Evolutionary conservation across 2,113 vertebrate genomes (phyloP), one percentile per base, ranked within the genome.

Genomic region (Odontophorus gujanensis): DNA sequence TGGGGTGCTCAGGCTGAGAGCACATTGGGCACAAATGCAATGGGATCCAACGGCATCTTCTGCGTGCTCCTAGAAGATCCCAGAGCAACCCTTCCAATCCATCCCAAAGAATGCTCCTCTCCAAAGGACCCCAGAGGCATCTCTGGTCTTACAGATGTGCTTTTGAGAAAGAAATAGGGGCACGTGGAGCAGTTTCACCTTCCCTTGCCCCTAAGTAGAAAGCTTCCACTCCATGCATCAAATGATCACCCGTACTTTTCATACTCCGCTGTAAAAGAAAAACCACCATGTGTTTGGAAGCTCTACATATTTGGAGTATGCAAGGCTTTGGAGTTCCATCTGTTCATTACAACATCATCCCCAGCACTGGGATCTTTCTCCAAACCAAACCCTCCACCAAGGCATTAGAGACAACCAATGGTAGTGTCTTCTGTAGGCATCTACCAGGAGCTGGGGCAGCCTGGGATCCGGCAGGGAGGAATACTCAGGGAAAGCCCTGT

Each of bases 1-100:
- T 7, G 11, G 48, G 36, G 25, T 21, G 36, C 50, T 51, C 47
- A 43, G 58, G 73, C 34, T 83, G 81, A 89, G 53, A 59, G 30
- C 51, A 22, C 1, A 0, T 1, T 26, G 1, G 0, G 9, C 8
- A 1, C 1, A 47, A 59, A 58, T 6, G 10, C 55, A n/a, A 21
- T 7, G 55, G 55, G 55, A 58, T 58, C 32, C 55, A n/a, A 6
- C 4, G 30, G 19, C 18, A 58, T n/a, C 55, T 58, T n/a, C 32
- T n/a, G 32, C 19, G 5, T n/a, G 57, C 57, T n/a, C 32, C 57
- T 58, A n/a, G 32, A n/a, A n/a, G 32, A 58, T 18, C 19, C n/a
- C n/a, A 36, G 18, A 36, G 36, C 20, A 34, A 13, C 12, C 20
- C n/a, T 36, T 22, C n/a, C 13, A 61, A 8, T 36, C 59, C 59